Evolutionary conservation across 2,888 invertebrate genomes (phyloP).

Genomic region (Octonoba sinensis): DNA sequence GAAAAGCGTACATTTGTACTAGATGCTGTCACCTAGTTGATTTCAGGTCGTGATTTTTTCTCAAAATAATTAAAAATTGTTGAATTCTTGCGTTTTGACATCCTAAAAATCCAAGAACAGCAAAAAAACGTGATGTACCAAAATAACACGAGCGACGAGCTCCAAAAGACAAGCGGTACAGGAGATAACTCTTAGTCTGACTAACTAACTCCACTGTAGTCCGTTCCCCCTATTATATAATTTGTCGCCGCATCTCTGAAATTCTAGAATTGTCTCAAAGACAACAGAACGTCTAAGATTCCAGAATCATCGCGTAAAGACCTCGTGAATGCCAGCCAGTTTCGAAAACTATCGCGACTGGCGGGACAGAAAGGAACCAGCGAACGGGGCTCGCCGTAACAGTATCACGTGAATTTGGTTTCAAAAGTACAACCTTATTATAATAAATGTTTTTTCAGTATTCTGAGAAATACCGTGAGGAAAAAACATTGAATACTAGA

Average conservation of each 20-base stretch:
- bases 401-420: too few species aligned
- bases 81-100: too few species aligned
- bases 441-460: too few species aligned
- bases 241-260: neutral
- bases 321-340: neutral
- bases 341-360: neutral
- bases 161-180: too few species aligned
- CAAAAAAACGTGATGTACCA: too few species aligned
- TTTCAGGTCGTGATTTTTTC: neutral
- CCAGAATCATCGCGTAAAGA: neutral
- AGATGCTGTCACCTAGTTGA: neutral
- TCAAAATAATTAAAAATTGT: too few species aligned
- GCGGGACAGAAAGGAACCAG: neutral
- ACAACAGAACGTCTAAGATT: too few species aligned
- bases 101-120: too few species aligned
- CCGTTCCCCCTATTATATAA: neutral
- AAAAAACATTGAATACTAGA: neutral
- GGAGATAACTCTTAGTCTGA: neutral
- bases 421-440: too few species aligned
- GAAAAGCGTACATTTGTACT: neutral
- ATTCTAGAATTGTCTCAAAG: neutral
- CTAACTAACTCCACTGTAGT: too few species aligned
- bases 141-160: too few species aligned
- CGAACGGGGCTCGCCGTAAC: neutral
- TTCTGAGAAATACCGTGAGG: too few species aligned